Conservation (phyloP, 2,888 invertebrate species). For the Polietes domitor region DNA sequence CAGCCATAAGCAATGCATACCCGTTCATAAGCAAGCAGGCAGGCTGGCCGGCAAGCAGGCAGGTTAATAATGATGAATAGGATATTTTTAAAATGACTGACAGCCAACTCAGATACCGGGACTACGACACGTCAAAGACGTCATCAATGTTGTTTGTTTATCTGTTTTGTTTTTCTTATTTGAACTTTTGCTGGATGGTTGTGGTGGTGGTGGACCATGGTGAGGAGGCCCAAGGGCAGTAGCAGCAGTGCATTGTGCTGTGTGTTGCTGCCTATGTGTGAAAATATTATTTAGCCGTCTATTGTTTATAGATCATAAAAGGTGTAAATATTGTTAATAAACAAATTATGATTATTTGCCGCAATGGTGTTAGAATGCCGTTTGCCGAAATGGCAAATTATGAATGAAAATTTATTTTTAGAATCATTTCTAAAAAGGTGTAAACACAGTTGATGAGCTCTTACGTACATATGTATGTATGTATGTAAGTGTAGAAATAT, state of each 20-base stretch:
- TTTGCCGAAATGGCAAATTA: constrained; percentile 13
- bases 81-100: constrained; percentile 16
- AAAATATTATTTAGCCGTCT: constrained; percentile 31
- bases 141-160: not conserved
- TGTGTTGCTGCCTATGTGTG: constrained; percentile 32
- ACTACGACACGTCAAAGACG: constrained; percentile 28
- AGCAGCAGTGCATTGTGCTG: too few species aligned
- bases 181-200: too few species aligned
- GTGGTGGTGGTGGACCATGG: not conserved
- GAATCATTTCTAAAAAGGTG: not conserved
- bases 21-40: too few species aligned
- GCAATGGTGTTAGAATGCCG: not conserved
- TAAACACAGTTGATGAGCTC: not conserved
- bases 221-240: not conserved
- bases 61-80: constrained; percentile 18
- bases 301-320: constrained; percentile 55
- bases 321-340: constrained; percentile 43
- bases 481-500: too few species aligned
- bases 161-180: not conserved
- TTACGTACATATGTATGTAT: too few species aligned
- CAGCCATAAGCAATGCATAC: not conserved
- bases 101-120: not conserved
- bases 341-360: constrained; percentile 17
- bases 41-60: too few species aligned
- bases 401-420: constrained; percentile 31